These are phyloP conservation scores for Vandiemenella viatica DNA, from an alignment of 2,888 invertebrate species.

Conservation along the genomic window DNA sequence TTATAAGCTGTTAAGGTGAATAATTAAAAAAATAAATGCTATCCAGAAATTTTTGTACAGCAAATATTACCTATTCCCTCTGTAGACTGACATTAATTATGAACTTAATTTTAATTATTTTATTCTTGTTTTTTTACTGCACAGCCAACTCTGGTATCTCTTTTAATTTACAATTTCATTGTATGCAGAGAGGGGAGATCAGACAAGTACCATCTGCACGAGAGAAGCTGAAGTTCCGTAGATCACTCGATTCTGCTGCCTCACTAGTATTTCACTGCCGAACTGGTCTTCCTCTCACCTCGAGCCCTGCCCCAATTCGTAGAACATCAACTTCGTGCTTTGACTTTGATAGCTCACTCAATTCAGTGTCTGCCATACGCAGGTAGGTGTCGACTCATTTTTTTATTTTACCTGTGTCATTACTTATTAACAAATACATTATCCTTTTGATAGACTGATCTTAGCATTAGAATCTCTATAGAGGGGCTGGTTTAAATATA, in stretches of 20 bases:
- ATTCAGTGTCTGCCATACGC: constrained; percentile 63
- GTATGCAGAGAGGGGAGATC: too few species aligned
- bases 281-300: constrained; percentile 68
- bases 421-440: not conserved
- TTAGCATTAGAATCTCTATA: too few species aligned
- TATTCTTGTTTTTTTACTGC: too few species aligned
- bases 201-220: constrained; percentile 49
- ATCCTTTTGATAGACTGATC: not conserved
- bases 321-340: constrained; percentile 56
- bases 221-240: constrained; percentile 57
- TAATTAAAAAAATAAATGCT: too few species aligned
- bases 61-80: too few species aligned
- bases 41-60: too few species aligned
- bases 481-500: too few species aligned
- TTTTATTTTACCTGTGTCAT: not conserved
- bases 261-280: constrained; percentile 70
- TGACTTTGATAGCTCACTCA: constrained; percentile 69
- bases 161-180: too few species aligned
- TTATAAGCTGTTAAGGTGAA: too few species aligned
- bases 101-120: too few species aligned
- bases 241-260: constrained; percentile 60
- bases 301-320: constrained; percentile 71
- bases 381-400: constrained; percentile 39
- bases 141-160: too few species aligned
- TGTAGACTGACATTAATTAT: too few species aligned